Conservation (phyloP, 2,113 vertebrate species). For the Raja brachyura region DNA sequence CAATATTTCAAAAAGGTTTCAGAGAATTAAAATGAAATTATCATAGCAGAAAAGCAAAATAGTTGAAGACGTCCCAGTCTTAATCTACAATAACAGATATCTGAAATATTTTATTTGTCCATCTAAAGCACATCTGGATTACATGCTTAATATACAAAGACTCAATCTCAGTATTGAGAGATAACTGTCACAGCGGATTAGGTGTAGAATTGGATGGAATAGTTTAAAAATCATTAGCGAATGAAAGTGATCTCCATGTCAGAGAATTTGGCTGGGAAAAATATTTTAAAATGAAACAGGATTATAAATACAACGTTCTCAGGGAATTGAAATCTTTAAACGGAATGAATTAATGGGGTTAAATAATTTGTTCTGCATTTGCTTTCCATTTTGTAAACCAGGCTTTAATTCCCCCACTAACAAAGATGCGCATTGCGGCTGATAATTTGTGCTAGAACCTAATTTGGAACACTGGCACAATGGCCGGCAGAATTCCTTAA, state of each 20-base stretch:
- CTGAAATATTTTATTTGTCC: neutral
- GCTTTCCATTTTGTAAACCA: neutral
- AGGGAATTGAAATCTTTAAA: constrained; percentile 7
- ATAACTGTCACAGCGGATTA: neutral
- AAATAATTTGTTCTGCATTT: neutral
- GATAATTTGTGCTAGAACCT: neutral
- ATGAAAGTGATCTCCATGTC: neutral
- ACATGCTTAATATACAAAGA: neutral
- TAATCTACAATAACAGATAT: neutral
- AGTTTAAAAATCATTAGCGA: neutral
- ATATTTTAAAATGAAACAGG: neutral
- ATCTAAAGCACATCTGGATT: neutral
- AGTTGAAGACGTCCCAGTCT: constrained; percentile 5
- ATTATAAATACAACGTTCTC: neutral
- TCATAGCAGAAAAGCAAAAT: neutral
- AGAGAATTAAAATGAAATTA: neutral
- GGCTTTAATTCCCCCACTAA: neutral
- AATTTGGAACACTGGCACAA: neutral
- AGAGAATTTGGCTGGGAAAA: neutral
- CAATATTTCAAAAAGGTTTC: neutral
- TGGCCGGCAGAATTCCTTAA: neutral
- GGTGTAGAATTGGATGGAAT: neutral
- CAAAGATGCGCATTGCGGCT: neutral
- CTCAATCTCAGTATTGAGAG: neutral
- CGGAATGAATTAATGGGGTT: neutral